Conservation (phyloP, 2,797 vertebrate species). For the Megalops cyprinoides region DNA sequence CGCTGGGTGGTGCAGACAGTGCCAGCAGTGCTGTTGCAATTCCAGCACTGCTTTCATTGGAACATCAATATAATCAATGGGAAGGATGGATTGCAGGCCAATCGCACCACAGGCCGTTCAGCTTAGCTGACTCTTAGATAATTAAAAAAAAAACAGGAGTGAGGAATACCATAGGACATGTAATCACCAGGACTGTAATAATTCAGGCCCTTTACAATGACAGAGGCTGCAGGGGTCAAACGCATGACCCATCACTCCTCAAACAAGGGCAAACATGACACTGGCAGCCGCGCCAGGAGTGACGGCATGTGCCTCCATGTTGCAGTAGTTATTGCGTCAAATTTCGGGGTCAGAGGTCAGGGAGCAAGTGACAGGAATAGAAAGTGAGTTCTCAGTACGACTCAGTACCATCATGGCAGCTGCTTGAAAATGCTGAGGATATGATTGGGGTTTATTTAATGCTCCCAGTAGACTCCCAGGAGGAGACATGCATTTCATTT, state of each 20-base stretch:
- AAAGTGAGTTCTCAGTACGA: neutral
- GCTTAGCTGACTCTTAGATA: neutral
- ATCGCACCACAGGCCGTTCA: neutral
- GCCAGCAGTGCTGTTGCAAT: neutral
- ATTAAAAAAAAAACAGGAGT: neutral
- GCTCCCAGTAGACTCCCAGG: neutral
- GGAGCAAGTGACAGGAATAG: neutral
- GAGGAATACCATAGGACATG: neutral
- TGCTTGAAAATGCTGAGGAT: neutral
- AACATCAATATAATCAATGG: neutral
- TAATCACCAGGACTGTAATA: neutral
- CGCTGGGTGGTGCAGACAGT: neutral
- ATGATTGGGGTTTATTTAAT: neutral
- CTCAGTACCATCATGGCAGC: neutral
- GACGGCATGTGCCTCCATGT: neutral
- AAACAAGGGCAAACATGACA: neutral
- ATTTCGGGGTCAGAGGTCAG: conserved; percentile 1
- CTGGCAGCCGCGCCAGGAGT: neutral
- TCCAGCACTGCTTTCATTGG: neutral
- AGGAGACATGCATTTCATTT: neutral
- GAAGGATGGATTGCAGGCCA: neutral
- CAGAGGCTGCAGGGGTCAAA: neutral
- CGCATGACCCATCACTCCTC: neutral
- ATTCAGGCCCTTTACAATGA: neutral
- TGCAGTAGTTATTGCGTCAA: neutral